Evolutionary conservation across 2,113 vertebrate species (phyloP).

Genomic region (Vulpes lagopus): DNA sequence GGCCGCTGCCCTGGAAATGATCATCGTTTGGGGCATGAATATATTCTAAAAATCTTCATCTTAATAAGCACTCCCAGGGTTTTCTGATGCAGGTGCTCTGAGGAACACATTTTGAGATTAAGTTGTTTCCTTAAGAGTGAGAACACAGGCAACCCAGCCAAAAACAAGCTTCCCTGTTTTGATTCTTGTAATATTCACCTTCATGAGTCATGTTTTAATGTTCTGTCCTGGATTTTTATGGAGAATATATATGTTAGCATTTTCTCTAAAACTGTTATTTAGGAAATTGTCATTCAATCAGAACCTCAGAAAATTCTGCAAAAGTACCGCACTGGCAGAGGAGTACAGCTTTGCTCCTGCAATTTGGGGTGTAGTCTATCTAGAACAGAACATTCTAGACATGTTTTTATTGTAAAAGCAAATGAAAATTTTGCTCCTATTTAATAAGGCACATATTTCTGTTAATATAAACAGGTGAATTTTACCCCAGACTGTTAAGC

Average conservation of each 20-base stretch:
- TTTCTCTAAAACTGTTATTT: slow-evolving; percentile 25
- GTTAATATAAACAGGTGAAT: neutral
- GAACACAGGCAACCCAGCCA: neutral
- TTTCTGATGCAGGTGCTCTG: neutral
- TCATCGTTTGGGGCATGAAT: neutral
- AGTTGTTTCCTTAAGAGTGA: neutral
- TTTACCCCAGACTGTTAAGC: neutral
- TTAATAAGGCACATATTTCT: neutral
- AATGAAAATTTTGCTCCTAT: slow-evolving; percentile 30
- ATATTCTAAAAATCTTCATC: slow-evolving; percentile 21
- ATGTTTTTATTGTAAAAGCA: slow-evolving; percentile 23
- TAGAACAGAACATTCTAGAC: neutral
- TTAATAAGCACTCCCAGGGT: neutral
- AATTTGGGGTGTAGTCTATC: neutral
- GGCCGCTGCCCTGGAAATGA: neutral
- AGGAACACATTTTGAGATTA: neutral
- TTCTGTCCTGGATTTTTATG: slow-evolving; percentile 6
- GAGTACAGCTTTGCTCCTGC: neutral
- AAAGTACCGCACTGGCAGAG: neutral
- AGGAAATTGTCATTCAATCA: slow-evolving; percentile 46
- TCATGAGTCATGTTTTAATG: neutral
- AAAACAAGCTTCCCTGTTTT: neutral
- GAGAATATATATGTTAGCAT: neutral
- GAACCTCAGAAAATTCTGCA: neutral
- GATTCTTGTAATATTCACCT: neutral